Percentiles rank a stretch among this genome's conserved stretches.
Evolutionary conservation across 1,140 invertebrate genomes (phyloP).

Genomic region (Magallana ariakensis): DNA sequence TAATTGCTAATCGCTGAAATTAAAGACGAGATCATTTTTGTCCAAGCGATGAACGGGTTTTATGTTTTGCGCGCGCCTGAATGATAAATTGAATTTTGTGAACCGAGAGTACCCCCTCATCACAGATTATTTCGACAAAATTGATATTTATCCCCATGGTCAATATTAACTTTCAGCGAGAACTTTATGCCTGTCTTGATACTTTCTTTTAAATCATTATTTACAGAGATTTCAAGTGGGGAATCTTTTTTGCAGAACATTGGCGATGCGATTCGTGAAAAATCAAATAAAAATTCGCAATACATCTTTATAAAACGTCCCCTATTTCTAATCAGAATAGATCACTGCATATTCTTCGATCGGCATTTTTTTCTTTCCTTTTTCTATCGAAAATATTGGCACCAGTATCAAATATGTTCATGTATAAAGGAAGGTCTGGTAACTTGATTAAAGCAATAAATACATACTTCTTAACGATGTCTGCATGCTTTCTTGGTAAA

Average conservation of each 20-base stretch:
- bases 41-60: too few species aligned
- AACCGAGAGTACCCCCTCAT: not conserved
- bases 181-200: slow-evolving; percentile 11
- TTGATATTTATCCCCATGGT: slow-evolving; percentile 9
- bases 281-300: slow-evolving; percentile 35
- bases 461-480: too few species aligned
- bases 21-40: not conserved
- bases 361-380: not conserved
- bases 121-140: not conserved
- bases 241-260: slow-evolving; percentile 6
- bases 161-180: slow-evolving; percentile 16
- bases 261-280: slow-evolving; percentile 7
- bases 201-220: slow-evolving; percentile 39
- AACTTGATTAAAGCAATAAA: not conserved
- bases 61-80: too few species aligned
- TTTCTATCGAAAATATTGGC: not conserved
- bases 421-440: not conserved
- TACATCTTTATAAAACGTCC: slow-evolving; percentile 21
- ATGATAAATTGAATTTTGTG: slow-evolving; percentile 9
- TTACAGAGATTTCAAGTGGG: slow-evolving; percentile 26
- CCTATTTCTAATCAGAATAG: slow-evolving; percentile 17
- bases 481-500: too few species aligned
- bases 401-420: not conserved
- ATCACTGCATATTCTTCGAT: not conserved
- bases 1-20: not conserved